phyloP scores from a whole-genome alignment of 2,888 invertebrate species.

The Agonopterix subpropinquella region DNA sequence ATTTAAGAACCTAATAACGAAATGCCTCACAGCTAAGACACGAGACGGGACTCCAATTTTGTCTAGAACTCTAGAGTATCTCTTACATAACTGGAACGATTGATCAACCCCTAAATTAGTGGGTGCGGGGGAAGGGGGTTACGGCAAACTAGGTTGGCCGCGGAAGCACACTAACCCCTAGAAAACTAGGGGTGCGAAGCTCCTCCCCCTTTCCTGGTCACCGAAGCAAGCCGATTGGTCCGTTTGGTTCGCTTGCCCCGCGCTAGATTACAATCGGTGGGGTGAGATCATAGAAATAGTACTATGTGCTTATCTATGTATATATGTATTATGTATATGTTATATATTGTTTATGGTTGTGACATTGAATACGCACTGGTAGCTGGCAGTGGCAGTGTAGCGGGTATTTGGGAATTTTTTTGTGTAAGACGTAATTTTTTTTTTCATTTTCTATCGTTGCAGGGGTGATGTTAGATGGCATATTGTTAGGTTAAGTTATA shows the following conservation, averaged over 20 bases:
- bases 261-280: conserved; percentile 74
- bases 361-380: conserved; percentile 55
- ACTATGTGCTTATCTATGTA: conserved; percentile 61
- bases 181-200: conserved; percentile 77
- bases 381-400: too few species aligned
- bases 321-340: conserved; percentile 50
- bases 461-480: too few species aligned
- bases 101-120: conserved; percentile 73
- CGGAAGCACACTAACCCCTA: conserved; percentile 77
- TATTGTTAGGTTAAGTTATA: too few species aligned
- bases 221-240: conserved; percentile 72
- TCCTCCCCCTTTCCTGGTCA: conserved; percentile 76
- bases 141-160: conserved; percentile 74
- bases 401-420: too few species aligned
- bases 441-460: too few species aligned
- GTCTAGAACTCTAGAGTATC: conserved; percentile 27
- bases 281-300: conserved; percentile 75
- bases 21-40: not conserved
- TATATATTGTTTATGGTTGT: conserved; percentile 47
- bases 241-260: conserved; percentile 65
- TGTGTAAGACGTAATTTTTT: too few species aligned
- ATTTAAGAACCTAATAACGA: too few species aligned
- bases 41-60: conserved; percentile 21
- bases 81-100: conserved; percentile 64
- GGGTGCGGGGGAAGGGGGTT: conserved; percentile 48